These are phyloP conservation scores for Ecliptopera silaceata DNA, from an alignment of 2,888 invertebrate species.

Conservation along the genomic window DNA sequence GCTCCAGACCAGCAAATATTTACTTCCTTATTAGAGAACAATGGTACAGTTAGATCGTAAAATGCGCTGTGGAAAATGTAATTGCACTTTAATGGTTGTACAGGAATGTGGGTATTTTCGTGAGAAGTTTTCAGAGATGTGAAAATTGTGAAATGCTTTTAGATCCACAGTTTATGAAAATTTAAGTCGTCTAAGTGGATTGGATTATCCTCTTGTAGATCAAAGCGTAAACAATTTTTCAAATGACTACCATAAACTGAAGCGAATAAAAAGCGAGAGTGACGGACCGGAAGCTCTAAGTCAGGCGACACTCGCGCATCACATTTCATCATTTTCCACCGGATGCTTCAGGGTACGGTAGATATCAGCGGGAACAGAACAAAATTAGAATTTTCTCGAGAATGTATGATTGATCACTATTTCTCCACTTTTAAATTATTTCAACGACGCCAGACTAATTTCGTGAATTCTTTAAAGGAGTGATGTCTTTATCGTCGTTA, in stretches of 20 bases:
- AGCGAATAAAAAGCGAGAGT: constrained; percentile 48
- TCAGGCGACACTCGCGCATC: constrained; percentile 53
- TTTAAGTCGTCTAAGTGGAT: constrained; percentile 2
- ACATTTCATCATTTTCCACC: constrained; percentile 47
- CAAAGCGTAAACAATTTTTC: constrained; percentile 52
- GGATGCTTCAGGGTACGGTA: constrained; percentile 56
- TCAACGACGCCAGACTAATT: constrained; percentile 40
- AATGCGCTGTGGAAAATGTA: constrained; percentile 58
- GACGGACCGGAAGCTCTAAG: constrained; percentile 61
- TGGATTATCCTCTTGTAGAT: constrained; percentile 44
- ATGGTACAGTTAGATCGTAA: constrained; percentile 67
- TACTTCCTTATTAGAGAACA: constrained; percentile 80
- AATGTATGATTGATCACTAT: constrained; percentile 57
- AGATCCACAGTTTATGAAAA: neutral
- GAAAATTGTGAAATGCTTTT: neutral
- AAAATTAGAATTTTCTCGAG: constrained; percentile 60
- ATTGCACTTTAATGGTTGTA: constrained; percentile 13
- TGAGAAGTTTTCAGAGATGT: constrained; percentile 4
- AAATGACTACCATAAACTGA: constrained; percentile 57
- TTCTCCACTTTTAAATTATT: constrained; percentile 43
- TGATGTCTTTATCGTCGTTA: constrained; percentile 44
- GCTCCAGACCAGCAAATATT: constrained; percentile 66
- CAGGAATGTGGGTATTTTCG: constrained; percentile 19
- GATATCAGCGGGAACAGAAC: constrained; percentile 59
- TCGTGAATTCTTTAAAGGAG: constrained; percentile 42